A percentile compares a stretch with the other conserved stretches of the same genome.
Conservation (phyloP, 2,113 vertebrate genomes). For the Spea bombifrons region DNA sequence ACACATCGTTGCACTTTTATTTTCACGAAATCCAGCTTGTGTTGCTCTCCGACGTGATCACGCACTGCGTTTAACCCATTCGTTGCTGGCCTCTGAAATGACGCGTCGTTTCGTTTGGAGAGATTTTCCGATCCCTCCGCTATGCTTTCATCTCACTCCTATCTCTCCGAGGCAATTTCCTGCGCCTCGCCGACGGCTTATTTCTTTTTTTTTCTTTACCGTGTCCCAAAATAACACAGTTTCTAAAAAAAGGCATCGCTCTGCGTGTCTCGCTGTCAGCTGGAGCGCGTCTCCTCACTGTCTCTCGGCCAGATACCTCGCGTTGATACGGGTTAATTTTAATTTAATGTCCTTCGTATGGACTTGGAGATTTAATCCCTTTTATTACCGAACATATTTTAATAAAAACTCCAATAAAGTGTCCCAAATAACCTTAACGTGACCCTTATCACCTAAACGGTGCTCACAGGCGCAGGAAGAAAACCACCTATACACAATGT, state of each 20-base stretch:
- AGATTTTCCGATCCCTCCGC: conserved; percentile 10
- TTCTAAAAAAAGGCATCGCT: conserved; percentile 48
- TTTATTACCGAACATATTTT: no score
- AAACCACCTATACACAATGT: no score
- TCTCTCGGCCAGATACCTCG: neutral
- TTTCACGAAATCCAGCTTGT: no score
- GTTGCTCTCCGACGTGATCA: neutral
- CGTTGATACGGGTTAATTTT: neutral
- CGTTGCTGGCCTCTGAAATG: neutral
- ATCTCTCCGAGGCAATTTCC: conserved; percentile 41
- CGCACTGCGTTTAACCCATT: neutral
- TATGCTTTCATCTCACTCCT: conserved; percentile 18
- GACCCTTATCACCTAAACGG: no score
- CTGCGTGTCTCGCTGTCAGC: conserved; percentile 21
- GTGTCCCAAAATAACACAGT: conserved; percentile 49
- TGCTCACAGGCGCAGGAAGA: no score
- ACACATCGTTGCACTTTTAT: no score
- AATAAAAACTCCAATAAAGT: no score
- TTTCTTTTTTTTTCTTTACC: neutral
- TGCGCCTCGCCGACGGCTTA: conserved; percentile 36
- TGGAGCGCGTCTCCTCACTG: neutral
- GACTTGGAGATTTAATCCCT: no score
- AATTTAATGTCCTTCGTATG: no score
- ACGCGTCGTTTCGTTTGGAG: neutral
- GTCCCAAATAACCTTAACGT: no score